Conservation (phyloP, 2,797 vertebrate species). For the Artibeus lituratus region DNA sequence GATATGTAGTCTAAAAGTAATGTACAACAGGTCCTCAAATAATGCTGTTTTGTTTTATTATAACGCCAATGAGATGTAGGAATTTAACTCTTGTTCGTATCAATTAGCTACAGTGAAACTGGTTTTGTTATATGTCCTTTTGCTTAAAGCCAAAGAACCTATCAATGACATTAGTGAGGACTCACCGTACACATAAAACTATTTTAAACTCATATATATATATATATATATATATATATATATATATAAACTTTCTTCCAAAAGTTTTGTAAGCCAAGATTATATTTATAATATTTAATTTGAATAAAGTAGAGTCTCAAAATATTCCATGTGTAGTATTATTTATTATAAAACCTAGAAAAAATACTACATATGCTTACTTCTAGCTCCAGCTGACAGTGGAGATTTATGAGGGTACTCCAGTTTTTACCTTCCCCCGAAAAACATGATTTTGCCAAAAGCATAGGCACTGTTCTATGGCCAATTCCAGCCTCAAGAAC, state of each 20-base stretch:
- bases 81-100: not conserved
- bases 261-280: not conserved
- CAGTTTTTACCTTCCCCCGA: constrained; percentile 92
- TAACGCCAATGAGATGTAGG: not conserved
- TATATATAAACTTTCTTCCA: not conserved
- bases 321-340: not conserved
- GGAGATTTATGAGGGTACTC: constrained; percentile 94
- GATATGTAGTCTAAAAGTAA: not conserved
- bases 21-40: not conserved
- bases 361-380: constrained; percentile 69
- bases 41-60: not conserved
- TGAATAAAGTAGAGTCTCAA: not conserved
- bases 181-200: not conserved
- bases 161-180: not conserved
- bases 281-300: constrained; percentile 5
- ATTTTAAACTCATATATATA: not conserved
- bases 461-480: constrained; percentile 96
- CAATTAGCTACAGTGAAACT: not conserved
- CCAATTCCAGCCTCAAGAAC: constrained; percentile 97
- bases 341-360: not conserved
- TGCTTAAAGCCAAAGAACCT: not conserved
- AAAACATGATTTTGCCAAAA: constrained; percentile 95
- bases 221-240: constrained; percentile 37
- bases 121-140: not conserved
- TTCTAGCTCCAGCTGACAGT: constrained; percentile 86